Evolutionary conservation across 1,140 invertebrate genomes (phyloP), one percentile per base, ranked within the genome.

Genomic region (Aphelinus atriplicis): DNA sequence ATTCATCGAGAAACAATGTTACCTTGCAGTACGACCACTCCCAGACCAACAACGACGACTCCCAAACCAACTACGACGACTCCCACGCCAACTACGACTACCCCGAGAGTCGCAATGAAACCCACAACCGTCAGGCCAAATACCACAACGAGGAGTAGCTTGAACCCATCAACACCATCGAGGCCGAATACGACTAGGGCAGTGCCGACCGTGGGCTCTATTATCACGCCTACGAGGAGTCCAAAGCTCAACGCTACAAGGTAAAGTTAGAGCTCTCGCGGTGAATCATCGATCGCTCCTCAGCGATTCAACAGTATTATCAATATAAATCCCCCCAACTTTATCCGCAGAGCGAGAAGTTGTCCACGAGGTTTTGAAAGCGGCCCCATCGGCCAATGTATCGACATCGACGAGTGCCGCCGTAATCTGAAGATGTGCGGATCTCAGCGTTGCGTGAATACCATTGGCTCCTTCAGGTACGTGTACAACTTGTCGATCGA

Each of bases 321-420:
- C 26, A 26, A 26, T 26, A 26, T 26, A 26, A 26, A 26, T 26
- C 26, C 26, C 26, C 26, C 26, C 26, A 65, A 42, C 50, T 50
- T 42, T 51, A 55, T 43, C 1, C 3, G 0, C n/a, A 58, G 46
- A 45, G 3, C 66, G 3, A 75, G 46, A 7, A 58, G 2, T 1
- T 87, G 87, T 72, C 83, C 83, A 43, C 70, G 50, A 7, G 86
- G 86, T 48, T 87, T 85, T 26, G 80, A 82, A 56, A 6, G 58
- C 5, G 81, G 78, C 1, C 68, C 80, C n/a, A 78, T 81, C 51
- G 81, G 83, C 5, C 82, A 83, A 51, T 88, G 87, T 64, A 65
- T 82, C 76, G 90, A 91, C 78, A 84, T 91, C 58, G 87, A 92
- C 78, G 91, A 91, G 76, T 92, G 91, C 75, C 73, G 76, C n/a